Conservation (phyloP, 2,113 vertebrate species). For the Promerops cafer region DNA sequence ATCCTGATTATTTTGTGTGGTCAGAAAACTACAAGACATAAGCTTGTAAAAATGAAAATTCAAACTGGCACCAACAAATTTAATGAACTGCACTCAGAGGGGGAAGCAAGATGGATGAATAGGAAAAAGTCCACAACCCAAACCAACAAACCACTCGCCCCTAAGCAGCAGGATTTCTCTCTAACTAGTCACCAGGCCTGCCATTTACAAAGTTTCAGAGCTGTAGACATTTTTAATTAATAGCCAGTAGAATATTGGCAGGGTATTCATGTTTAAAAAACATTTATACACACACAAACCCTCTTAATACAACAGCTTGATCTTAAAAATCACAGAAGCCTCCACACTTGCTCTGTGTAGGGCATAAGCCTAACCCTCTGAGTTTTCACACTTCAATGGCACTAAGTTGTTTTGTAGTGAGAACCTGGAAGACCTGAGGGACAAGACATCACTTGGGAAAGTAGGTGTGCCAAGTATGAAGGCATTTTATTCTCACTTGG, state of each 20-base stretch:
- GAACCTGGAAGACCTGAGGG: background rate
- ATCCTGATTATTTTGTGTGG: background rate
- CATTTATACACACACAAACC: background rate
- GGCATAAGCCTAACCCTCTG: background rate
- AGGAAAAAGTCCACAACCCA: background rate
- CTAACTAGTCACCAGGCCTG: background rate
- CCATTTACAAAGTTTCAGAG: background rate
- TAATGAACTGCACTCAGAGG: background rate
- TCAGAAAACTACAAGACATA: background rate
- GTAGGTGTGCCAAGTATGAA: background rate
- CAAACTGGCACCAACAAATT: background rate
- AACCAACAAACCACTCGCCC: background rate
- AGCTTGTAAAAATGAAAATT: background rate
- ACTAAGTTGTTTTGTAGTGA: background rate
- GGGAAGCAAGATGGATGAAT: background rate
- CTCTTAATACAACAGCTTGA: background rate
- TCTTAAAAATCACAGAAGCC: background rate
- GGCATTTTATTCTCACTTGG: constrained; percentile 20
- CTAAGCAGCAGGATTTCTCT: background rate
- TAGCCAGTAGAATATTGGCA: background rate
- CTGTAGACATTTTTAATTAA: background rate
- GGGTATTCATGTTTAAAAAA: background rate
- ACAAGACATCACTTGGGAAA: constrained; percentile 2
- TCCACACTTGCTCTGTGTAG: background rate
- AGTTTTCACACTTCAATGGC: background rate